Conservation (phyloP, 2,113 vertebrate species). For the Pachyramphus minor region DNA sequence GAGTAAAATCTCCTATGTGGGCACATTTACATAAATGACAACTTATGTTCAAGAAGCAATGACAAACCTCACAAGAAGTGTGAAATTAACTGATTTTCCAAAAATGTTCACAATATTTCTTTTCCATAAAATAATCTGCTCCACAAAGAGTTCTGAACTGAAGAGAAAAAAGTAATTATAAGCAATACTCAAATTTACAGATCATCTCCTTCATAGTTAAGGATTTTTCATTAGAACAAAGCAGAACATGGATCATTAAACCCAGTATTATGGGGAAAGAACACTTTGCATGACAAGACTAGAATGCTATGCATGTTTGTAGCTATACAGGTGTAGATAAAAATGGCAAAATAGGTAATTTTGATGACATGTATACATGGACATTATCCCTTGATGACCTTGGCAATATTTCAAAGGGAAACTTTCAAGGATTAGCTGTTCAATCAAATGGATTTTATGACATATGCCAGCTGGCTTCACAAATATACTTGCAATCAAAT, state of each 20-base stretch:
- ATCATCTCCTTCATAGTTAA: neutral
- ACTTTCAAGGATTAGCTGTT: conserved; percentile 55
- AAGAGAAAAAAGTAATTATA: neutral
- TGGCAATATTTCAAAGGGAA: conserved; percentile 58
- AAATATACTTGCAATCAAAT: conserved; percentile 22
- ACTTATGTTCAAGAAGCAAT: neutral
- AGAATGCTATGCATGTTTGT: neutral
- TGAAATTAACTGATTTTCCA: neutral
- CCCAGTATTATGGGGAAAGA: neutral
- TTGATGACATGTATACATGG: neutral
- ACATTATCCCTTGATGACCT: conserved; percentile 21
- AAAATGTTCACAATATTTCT: neutral
- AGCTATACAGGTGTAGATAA: neutral
- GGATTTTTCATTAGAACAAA: neutral
- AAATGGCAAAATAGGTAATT: conserved; percentile 42
- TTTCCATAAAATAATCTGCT: neutral
- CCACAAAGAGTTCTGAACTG: neutral
- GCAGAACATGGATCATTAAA: neutral
- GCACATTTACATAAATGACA: rapidly evolving
- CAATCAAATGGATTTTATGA: conserved; percentile 62
- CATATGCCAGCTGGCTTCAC: conserved; percentile 4
- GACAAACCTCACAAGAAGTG: neutral
- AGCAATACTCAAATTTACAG: neutral
- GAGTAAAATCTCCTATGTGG: neutral
- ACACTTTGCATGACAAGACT: rapidly evolving